A percentile compares a stretch with the other conserved stretches of the same genome.
These are phyloP conservation scores for Lanius collurio DNA, from an alignment of 2,113 vertebrate genomes.

Conservation along the genomic window DNA sequence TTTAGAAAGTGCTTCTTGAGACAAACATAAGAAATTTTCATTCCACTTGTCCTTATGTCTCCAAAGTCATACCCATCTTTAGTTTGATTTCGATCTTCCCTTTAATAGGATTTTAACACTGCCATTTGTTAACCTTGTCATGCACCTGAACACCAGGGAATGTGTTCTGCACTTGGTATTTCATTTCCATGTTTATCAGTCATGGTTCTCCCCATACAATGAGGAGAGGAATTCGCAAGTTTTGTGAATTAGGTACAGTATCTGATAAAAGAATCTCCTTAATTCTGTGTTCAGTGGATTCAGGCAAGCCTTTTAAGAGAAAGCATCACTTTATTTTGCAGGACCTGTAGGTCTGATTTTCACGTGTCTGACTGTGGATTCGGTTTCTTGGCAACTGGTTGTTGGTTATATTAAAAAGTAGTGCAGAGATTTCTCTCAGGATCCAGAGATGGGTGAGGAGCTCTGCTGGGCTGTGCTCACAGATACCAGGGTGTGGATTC, in stretches of 20 bases:
- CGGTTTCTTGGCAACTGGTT: slow-evolving; percentile 8
- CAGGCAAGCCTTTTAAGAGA: background rate
- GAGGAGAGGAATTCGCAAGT: background rate
- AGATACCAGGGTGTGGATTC: background rate
- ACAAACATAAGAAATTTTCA: background rate
- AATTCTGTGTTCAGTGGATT: background rate
- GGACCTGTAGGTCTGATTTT: background rate
- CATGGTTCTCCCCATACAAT: fast-evolving
- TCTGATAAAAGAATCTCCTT: background rate
- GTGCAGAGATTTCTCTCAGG: background rate
- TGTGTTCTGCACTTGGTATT: fast-evolving
- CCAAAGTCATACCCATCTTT: background rate
- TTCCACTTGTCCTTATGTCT: background rate
- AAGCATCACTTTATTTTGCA: background rate
- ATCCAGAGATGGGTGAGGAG: background rate
- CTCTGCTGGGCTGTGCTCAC: background rate
- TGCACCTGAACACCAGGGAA: background rate
- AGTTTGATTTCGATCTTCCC: background rate
- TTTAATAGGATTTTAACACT: background rate
- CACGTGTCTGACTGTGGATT: background rate
- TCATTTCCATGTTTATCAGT: background rate
- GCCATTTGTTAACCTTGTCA: background rate
- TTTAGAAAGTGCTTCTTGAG: background rate
- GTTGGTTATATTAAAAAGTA: background rate
- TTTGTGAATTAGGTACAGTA: background rate